Evolutionary conservation across 2,888 invertebrate species (phyloP).

Genomic region (Calameuta idolon): DNA sequence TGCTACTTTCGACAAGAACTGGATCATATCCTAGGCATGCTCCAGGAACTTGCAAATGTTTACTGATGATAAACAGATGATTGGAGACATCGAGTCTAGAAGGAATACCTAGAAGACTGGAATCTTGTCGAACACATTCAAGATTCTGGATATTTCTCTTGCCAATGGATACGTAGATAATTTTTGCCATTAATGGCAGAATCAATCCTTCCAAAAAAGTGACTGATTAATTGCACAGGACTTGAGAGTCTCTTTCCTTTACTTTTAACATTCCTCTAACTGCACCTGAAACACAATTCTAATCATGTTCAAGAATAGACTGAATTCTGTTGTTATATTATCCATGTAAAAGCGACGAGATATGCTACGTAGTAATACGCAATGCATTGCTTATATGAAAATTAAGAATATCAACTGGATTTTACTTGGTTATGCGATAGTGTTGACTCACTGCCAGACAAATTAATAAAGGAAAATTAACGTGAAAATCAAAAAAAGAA

Average conservation of each 20-base stretch:
- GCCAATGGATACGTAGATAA: neutral
- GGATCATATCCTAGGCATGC: conserved; percentile 60
- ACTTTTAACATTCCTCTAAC: neutral
- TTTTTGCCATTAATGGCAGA: neutral
- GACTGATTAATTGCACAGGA: neutral
- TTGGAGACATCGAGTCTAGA: neutral
- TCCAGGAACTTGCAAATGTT: conserved; percentile 60
- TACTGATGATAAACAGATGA: conserved; percentile 33
- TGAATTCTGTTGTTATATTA: neutral
- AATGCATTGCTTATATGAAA: neutral
- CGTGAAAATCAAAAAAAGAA: neutral
- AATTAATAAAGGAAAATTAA: neutral
- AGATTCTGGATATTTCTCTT: neutral
- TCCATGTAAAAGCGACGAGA: neutral
- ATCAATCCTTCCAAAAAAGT: neutral
- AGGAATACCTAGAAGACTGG: neutral
- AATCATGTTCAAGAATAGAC: neutral
- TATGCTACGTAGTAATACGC: neutral
- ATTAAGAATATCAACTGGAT: neutral
- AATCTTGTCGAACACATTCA: neutral
- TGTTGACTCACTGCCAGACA: neutral
- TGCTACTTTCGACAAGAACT: conserved; percentile 62
- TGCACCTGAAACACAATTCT: neutral
- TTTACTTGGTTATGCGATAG: neutral
- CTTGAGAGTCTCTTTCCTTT: neutral